Conservation (phyloP, 1,140 invertebrate genomes). For the Drosophila tani region DNA sequence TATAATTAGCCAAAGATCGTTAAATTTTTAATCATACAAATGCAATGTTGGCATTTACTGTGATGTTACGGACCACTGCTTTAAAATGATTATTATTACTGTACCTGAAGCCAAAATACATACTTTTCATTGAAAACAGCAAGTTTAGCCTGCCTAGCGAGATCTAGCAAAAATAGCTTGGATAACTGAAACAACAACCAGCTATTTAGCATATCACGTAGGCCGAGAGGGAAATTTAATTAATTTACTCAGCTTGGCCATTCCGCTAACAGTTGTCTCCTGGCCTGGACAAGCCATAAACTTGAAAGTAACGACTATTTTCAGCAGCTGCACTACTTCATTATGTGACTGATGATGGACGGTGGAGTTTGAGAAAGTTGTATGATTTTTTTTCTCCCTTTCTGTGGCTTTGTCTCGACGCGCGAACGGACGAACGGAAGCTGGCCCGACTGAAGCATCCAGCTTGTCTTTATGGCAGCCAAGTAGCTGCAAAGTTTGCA, state of each 20-base stretch:
- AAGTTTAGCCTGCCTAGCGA: slow-evolving; percentile 21
- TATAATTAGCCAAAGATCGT: too few species aligned
- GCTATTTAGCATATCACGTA: slow-evolving; percentile 63
- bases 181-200: slow-evolving; percentile 1
- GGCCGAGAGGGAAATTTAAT: slow-evolving; percentile 68
- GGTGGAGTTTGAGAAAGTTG: slow-evolving; percentile 59
- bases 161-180: slow-evolving; percentile 7
- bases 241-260: slow-evolving; percentile 55
- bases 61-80: too few species aligned
- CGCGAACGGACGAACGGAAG: slow-evolving; percentile 39
- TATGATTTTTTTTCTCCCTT: slow-evolving; percentile 53
- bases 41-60: too few species aligned
- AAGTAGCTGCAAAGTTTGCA: slow-evolving; percentile 63
- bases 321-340: slow-evolving; percentile 78
- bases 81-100: too few species aligned
- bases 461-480: slow-evolving; percentile 60
- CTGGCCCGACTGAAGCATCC: slow-evolving; percentile 33
- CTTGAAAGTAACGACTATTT: slow-evolving; percentile 66
- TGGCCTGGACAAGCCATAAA: slow-evolving; percentile 74
- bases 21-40: too few species aligned
- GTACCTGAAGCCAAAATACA: neutral
- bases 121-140: neutral
- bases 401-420: slow-evolving; percentile 24
- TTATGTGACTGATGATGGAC: slow-evolving; percentile 82
- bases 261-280: slow-evolving; percentile 22